Conservation (phyloP, 2,888 invertebrate genomes). For the Orthonychiurus folsomi region DNA sequence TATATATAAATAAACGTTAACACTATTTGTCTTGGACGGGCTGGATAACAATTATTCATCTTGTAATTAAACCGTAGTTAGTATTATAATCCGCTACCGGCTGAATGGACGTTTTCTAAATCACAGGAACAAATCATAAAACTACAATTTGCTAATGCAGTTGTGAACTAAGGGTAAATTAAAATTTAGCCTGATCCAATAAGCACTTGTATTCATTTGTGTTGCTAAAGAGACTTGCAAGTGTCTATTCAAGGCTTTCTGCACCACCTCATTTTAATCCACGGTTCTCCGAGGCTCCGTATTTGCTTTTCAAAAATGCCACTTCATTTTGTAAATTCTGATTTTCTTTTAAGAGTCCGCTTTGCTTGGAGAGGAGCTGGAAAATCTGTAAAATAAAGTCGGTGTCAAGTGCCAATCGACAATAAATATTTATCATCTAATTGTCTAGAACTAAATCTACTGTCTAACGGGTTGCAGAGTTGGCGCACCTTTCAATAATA, state of each 20-base stretch:
- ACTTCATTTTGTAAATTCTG: constrained; percentile 36
- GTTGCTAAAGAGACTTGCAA: no score
- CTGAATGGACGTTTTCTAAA: no score
- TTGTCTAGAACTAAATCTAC: no score
- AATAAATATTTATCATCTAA: background rate
- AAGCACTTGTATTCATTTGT: background rate
- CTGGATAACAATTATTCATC: background rate
- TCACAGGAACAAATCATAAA: no score
- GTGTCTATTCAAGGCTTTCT: no score
- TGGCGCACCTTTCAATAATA: constrained; percentile 39
- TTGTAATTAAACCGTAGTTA: constrained; percentile 3
- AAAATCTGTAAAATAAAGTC: constrained; percentile 34
- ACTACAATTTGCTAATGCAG: no score
- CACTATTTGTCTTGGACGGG: background rate
- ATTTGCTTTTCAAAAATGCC: constrained; percentile 24
- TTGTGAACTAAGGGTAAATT: background rate
- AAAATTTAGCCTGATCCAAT: background rate
- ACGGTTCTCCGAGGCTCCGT: background rate
- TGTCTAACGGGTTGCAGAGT: constrained; percentile 36
- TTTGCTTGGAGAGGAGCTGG: constrained; percentile 40
- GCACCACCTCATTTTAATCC: background rate
- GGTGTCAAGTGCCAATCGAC: background rate
- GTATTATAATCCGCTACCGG: no score
- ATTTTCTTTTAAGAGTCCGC: constrained; percentile 39
- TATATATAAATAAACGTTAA: background rate